Evolutionary conservation across 37 sponge, comb jelly and placozoan species (phyloP), one percentile per base, ranked within the genome.

Genomic region (Geodia barretti): DNA sequence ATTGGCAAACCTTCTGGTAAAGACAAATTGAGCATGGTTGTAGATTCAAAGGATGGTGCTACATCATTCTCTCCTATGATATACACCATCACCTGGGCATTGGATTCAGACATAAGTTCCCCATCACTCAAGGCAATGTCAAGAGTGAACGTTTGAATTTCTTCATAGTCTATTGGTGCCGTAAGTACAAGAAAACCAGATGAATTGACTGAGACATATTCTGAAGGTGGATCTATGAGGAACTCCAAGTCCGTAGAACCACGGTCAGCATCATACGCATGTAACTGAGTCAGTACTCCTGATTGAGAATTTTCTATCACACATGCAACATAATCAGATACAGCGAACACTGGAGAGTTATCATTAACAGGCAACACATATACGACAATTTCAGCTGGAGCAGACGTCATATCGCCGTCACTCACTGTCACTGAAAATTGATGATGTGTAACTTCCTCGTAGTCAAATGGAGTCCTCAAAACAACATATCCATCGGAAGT

Each of bases 1-100:
- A 34, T 17, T 0, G 66, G 62, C 2, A 64, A 41, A 41, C 68
- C 75, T 59, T 84, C 85, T 39, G 41, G 47, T 17, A 47, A 17
- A 47, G 54, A 47, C 7, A 47, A 14, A 14, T 47, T 47, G 54
- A 17, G 14, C 19, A 81, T 59, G 7, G 42, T 43, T 5, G 63
- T 33, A 31, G 41, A 9, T 21, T 65, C 43, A 70, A 93, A 89
- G 4, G 64, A 3, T 8, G 93, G 93, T 34, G 81, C 3, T 3
- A 74, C 14, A 34, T 93, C 93, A 85, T 93, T 89, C 33, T 71
- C 70, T 32, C 79, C 75, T 29, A 68, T 39, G 4, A 92, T 80
- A 63, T 47, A 80, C 54, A 92, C 66, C 1, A 63, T 68, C 30
- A 92, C 65, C 34, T 74, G 32, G 33, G 83, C 75, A n/a, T 76